These are phyloP conservation scores for Resseliella maxima DNA, from an alignment of 2,888 invertebrate genomes.

Conservation along the genomic window DNA sequence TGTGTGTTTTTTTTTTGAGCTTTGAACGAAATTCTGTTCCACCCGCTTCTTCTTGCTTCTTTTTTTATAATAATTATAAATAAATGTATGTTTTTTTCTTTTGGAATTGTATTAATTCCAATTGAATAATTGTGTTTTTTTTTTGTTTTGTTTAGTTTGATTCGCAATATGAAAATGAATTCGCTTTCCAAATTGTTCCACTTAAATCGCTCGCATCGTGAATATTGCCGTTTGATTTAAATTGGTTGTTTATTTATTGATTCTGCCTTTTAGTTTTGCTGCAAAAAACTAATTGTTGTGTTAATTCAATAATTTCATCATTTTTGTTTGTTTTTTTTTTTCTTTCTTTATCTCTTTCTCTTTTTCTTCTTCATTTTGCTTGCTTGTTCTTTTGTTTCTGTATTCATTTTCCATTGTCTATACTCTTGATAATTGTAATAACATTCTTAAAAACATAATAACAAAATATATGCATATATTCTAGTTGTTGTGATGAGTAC, in stretches of 20 bases:
- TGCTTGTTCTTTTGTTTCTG: not conserved
- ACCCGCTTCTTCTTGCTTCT: not conserved
- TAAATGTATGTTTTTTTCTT: not conserved
- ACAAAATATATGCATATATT: conserved; percentile 45
- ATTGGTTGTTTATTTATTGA: not conserved
- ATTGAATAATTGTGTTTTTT: not conserved
- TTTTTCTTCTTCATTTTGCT: too few relatives aligned
- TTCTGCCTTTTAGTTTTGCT: not conserved
- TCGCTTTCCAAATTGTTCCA: conserved; percentile 44
- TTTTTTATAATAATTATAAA: too few relatives aligned
- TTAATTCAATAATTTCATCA: too few relatives aligned
- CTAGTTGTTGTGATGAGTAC: conserved; percentile 47
- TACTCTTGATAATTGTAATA: conserved; percentile 53
- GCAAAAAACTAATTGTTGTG: conserved; percentile 11
- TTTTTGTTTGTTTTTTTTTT: too few relatives aligned
- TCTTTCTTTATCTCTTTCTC: not conserved
- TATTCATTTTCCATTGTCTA: conserved; percentile 14
- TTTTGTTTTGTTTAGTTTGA: not conserved
- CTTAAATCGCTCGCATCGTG: conserved; percentile 45
- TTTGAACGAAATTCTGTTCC: not conserved
- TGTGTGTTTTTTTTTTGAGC: not conserved
- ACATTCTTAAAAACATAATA: conserved; percentile 53
- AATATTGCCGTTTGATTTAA: conserved; percentile 45
- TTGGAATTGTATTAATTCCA: not conserved
- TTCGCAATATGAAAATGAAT: conserved; percentile 5